Evolutionary conservation across 2,888 invertebrate genomes (phyloP).

Genomic region (Kryphioiulus occultus): DNA sequence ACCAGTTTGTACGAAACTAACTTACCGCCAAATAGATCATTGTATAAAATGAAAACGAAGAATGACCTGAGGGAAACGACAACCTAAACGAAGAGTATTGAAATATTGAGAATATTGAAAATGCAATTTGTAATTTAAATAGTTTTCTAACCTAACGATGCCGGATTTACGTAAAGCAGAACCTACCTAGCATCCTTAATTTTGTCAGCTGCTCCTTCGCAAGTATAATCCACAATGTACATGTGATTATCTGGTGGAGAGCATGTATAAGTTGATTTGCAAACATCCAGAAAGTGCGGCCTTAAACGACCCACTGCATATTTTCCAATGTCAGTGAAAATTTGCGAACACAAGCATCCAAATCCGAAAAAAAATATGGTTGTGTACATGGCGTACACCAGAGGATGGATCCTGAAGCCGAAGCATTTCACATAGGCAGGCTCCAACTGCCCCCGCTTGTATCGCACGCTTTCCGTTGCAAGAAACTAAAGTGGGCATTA

Average conservation of each 20-base stretch:
- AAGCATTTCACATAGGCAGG: slow-evolving; percentile 15
- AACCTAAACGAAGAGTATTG: slow-evolving; percentile 66
- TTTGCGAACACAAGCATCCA: slow-evolving; percentile 82
- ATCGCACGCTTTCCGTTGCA: slow-evolving; percentile 31
- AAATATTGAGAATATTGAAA: neutral
- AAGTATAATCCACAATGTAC: slow-evolving; percentile 59
- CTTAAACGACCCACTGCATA: slow-evolving; percentile 90
- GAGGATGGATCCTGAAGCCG: slow-evolving; percentile 51
- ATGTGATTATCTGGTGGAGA: slow-evolving; percentile 63
- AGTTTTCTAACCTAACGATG: neutral
- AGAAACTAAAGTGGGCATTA: slow-evolving; percentile 43
- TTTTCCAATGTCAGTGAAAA: slow-evolving; percentile 91
- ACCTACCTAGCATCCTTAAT: slow-evolving; percentile 53
- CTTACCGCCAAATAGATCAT: slow-evolving; percentile 53
- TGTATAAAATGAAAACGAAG: slow-evolving; percentile 85
- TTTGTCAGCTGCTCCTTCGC: slow-evolving; percentile 55
- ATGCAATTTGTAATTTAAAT: neutral
- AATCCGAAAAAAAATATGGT: slow-evolving; percentile 84
- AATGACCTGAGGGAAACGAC: slow-evolving; percentile 92
- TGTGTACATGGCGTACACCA: slow-evolving; percentile 54
- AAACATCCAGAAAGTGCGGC: slow-evolving; percentile 93
- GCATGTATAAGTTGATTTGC: slow-evolving; percentile 73
- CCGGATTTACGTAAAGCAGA: neutral
- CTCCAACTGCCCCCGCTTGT: slow-evolving; percentile 1
- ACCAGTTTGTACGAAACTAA: neutral